Conservation (phyloP, 2,797 vertebrate species). For the Yasuhikotakia modesta region DNA sequence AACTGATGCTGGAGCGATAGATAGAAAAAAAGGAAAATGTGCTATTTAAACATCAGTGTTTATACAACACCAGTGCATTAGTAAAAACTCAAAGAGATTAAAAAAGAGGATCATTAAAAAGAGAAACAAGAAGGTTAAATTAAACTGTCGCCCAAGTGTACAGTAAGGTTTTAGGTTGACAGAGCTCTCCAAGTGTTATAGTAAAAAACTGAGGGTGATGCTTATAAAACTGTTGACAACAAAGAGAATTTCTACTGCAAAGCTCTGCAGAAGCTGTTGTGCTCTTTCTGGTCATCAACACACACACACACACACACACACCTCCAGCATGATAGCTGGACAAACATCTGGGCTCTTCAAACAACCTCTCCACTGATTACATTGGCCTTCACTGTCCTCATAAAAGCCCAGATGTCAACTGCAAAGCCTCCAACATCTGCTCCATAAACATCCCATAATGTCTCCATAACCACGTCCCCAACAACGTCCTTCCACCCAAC, state of each 20-base stretch:
- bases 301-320: slow-evolving; percentile 35
- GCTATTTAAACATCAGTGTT: background rate
- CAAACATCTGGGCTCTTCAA: slow-evolving; percentile 64
- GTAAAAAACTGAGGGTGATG: background rate
- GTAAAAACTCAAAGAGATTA: background rate
- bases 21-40: slow-evolving; percentile 14
- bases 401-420: slow-evolving; percentile 70
- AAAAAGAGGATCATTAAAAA: too few relatives aligned
- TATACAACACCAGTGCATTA: slow-evolving; percentile 4
- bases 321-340: slow-evolving; percentile 20
- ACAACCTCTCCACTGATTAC: slow-evolving; percentile 61
- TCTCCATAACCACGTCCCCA: slow-evolving; percentile 5
- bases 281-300: background rate
- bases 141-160: too few relatives aligned
- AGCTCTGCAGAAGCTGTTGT: background rate
- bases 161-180: too few relatives aligned
- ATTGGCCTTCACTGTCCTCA: slow-evolving; percentile 70
- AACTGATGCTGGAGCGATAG: slow-evolving; percentile 17
- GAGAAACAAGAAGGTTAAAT: too few relatives aligned
- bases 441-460: slow-evolving; percentile 59
- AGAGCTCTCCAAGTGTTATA: too few relatives aligned
- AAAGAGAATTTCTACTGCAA: background rate
- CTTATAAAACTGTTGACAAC: background rate
- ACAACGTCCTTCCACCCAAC: slow-evolving; percentile 28
- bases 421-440: slow-evolving; percentile 75